Conservation (phyloP, 2,113 vertebrate species). For the Buteo buteo region DNA sequence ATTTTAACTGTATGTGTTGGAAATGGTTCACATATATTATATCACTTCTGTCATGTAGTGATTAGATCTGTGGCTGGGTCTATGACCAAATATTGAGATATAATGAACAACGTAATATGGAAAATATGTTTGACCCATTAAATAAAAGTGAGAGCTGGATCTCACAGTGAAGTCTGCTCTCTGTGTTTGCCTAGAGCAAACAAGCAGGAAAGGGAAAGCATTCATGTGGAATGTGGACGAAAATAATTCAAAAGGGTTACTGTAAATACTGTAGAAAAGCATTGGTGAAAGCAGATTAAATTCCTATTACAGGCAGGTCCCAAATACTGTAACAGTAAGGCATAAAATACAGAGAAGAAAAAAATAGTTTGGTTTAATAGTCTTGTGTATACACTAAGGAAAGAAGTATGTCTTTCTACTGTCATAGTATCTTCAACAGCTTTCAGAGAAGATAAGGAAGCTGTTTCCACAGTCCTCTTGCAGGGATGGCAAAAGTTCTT, state of each 20-base stretch:
- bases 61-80: not conserved
- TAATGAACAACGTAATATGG: not conserved
- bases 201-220: not conserved
- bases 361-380: not conserved
- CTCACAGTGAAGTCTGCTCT: not conserved
- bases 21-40: not conserved
- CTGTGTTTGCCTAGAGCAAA: conserved; percentile 19
- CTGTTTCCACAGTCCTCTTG: not conserved
- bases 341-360: not conserved
- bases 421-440: not conserved
- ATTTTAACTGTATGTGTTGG: not conserved
- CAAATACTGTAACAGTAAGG: not conserved
- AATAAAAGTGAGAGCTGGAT: not conserved
- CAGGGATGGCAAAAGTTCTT: not conserved
- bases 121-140: conserved; percentile 6
- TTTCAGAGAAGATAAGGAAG: not conserved
- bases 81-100: conserved; percentile 1
- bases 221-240: not conserved
- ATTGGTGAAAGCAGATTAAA: not conserved
- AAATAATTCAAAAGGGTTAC: conserved; percentile 21
- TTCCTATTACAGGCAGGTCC: not conserved
- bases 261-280: not conserved
- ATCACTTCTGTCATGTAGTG: not conserved
- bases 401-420: not conserved
- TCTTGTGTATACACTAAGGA: not conserved